Base-by-base conservation (phyloP, 2,888 invertebrate genomes). In the Eristalinus aeneus region DNA sequence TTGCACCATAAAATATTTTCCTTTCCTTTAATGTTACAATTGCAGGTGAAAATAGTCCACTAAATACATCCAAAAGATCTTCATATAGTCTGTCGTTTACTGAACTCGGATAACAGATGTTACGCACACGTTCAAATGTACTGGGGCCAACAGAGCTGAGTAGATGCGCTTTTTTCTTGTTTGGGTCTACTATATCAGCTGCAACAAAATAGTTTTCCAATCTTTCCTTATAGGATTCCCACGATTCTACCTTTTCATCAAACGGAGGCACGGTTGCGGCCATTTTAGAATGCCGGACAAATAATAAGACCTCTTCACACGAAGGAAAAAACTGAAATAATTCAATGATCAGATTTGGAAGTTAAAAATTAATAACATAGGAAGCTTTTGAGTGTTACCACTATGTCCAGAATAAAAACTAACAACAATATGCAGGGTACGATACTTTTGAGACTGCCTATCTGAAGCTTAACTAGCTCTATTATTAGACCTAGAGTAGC, bases 141-240 rank as follows among this genome's bases (percentile, higher is more conserved):
- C 16, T 32, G 1, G 85, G 79, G 16, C 81, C 85, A 16, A 85
- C 68, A 9, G 63, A 73, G n/a, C 77, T 85, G 0, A 85, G 68
- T 9, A 85, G 39, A 39, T 81, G 73, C 0, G 85, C 67, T 32
- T 85, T 85, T 9, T 85, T 75, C 22, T 85, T 80, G 34, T 68
- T 73, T 1, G 16, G 9, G 64, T 85, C 85, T 9, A 76, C 80
- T 8, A 85, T 69, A 8, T 80, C 80, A 8, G 65, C 10, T 31
- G 85, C 85, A 20, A 80, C 20, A 32, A 85, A 85, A 58, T 80
- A 76, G 60, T 80, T 68, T 10, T 76, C 80, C n/a, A 85, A 68
- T 12, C 85, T 34, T 16, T 85, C 85, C 31, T 73, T 36, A 39
- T 85, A 85, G 0, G 80, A 75, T 0, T 85, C 85, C 85, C 85